These are phyloP conservation scores for Typhlichthys subterraneus DNA, from an alignment of 2,797 vertebrate genomes.

Conservation along the genomic window DNA sequence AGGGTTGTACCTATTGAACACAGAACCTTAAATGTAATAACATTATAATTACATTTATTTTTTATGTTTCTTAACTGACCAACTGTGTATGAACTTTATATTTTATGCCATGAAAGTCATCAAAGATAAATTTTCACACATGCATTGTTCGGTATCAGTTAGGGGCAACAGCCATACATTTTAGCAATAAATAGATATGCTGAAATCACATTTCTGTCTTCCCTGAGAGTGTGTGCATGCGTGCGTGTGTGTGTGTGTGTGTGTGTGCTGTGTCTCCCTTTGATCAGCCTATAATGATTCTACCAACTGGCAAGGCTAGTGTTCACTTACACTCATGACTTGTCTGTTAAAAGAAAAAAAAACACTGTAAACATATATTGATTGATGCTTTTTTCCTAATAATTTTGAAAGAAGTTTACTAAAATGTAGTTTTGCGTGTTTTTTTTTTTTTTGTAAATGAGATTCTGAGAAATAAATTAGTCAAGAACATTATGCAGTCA, in stretches of 20 bases:
- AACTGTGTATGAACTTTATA: slow-evolving; percentile 7
- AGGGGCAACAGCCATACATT: slow-evolving; percentile 53
- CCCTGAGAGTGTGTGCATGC: slow-evolving; percentile 48
- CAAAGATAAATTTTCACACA: slow-evolving; percentile 17
- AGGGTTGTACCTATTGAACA: not conserved
- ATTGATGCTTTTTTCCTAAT: slow-evolving; percentile 39
- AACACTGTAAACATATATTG: slow-evolving; percentile 58
- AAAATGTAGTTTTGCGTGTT: slow-evolving; percentile 72
- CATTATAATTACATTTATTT: not conserved
- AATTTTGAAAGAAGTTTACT: slow-evolving; percentile 71
- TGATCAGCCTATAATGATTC: slow-evolving; percentile 20
- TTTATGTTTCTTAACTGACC: slow-evolving; percentile 2
- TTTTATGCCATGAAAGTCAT: slow-evolving; percentile 7
- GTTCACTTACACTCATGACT: slow-evolving; percentile 55
- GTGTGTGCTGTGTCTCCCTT: slow-evolving; percentile 11
- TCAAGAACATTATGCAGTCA: slow-evolving; percentile 55
- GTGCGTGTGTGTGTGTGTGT: slow-evolving; percentile 25
- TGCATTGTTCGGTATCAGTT: slow-evolving; percentile 47
- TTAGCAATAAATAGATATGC: slow-evolving; percentile 79
- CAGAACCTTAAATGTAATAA: slow-evolving; percentile 4
- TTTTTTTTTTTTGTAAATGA: slow-evolving; percentile 76
- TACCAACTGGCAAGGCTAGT: slow-evolving; percentile 41
- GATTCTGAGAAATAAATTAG: slow-evolving; percentile 75
- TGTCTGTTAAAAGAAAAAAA: slow-evolving; percentile 56
- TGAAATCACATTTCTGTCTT: slow-evolving; percentile 64